A percentile compares a stretch with the other conserved stretches of the same genome.
phyloP scores from a whole-genome alignment of 2,113 vertebrate species.

The Triplophysa dalaica region DNA sequence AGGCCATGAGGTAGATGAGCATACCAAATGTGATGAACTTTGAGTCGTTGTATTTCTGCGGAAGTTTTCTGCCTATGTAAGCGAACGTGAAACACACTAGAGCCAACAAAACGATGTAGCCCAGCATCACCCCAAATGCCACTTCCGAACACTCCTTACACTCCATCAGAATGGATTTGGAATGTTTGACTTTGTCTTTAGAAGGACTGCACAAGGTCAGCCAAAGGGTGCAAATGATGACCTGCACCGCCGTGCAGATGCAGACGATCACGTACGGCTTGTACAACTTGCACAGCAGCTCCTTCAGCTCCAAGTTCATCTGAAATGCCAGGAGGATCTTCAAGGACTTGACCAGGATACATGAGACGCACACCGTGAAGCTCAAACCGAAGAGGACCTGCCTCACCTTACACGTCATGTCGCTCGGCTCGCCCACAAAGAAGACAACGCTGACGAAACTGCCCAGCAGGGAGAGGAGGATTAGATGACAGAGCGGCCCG shows the following conservation, averaged over 20 bases:
- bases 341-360: conserved; percentile 86
- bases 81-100: conserved; percentile 84
- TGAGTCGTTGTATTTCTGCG: conserved; percentile 87
- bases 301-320: conserved; percentile 79
- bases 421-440: conserved; percentile 80
- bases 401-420: conserved; percentile 77
- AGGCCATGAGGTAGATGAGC: conserved; percentile 88
- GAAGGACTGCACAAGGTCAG: conserved; percentile 75
- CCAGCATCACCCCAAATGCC: conserved; percentile 81
- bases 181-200: conserved; percentile 57
- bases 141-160: conserved; percentile 81
- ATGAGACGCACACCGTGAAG: conserved; percentile 84
- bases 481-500: conserved; percentile 79
- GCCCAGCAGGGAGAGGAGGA: conserved; percentile 81
- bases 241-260: conserved; percentile 76
- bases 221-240: conserved; percentile 78
- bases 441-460: conserved; percentile 79
- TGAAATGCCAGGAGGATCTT: conserved; percentile 89
- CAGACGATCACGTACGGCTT: conserved; percentile 71
- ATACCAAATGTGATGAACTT: conserved; percentile 91
- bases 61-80: conserved; percentile 85
- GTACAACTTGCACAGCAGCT: conserved; percentile 73
- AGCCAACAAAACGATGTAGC: conserved; percentile 79
- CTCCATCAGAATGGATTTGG: conserved; percentile 73
- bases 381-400: conserved; percentile 85